Conservation (phyloP, 1,140 invertebrate species). For the Trichonephila clavipes region DNA sequence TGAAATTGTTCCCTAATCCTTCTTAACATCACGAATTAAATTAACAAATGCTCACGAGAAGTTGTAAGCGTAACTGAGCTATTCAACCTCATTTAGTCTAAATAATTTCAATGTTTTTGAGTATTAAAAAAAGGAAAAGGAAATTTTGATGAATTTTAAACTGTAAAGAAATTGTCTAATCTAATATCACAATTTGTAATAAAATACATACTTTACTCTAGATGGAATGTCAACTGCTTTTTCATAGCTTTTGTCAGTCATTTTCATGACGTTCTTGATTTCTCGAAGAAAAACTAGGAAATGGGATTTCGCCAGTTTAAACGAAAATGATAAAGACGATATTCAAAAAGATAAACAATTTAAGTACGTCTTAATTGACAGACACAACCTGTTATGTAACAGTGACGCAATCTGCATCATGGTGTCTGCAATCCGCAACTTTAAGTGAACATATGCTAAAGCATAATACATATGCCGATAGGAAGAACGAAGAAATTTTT, state of each 20-base stretch:
- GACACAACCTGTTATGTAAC: background rate
- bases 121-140: background rate
- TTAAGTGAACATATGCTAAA: no score
- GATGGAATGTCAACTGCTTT: conserved; percentile 6
- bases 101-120: background rate
- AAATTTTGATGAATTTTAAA: background rate
- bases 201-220: conserved; percentile 1
- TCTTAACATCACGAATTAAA: background rate
- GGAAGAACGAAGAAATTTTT: no score
- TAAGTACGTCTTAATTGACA: background rate
- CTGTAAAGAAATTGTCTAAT: no score
- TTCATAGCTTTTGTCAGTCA: background rate
- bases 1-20: background rate
- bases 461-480: no score
- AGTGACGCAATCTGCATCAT: conserved; percentile 15
- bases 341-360: background rate
- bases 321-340: background rate
- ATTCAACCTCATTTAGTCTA: background rate
- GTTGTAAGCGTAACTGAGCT: background rate
- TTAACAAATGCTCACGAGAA: background rate
- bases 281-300: conserved; percentile 44
- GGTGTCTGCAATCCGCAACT: background rate
- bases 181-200: no score
- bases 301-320: conserved; percentile 32
- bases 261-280: conserved; percentile 14